Conservation (phyloP, 2,113 vertebrate genomes). For the Aphyosemion australe region DNA sequence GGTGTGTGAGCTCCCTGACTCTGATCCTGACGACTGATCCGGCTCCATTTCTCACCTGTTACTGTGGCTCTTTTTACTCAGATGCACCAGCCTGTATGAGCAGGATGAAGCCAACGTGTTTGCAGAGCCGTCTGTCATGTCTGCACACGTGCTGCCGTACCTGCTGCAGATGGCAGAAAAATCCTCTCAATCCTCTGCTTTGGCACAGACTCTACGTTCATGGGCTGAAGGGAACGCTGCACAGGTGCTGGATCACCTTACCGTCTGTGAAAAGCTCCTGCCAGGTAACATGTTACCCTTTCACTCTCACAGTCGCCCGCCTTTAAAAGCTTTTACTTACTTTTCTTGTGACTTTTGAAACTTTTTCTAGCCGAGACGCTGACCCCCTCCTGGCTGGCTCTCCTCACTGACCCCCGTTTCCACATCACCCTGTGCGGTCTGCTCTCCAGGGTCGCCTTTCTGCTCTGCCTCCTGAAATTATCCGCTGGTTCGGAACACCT, state of each 20-base stretch:
- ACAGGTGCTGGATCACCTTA: constrained; percentile 61
- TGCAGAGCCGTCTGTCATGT: constrained; percentile 82
- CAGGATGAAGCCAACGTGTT: constrained; percentile 87
- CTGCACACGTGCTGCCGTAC: constrained; percentile 74
- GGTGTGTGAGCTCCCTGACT: constrained; percentile 64
- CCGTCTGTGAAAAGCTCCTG: constrained; percentile 63
- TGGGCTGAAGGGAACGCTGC: constrained; percentile 74
- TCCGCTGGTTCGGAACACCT: constrained; percentile 44
- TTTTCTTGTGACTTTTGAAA: not conserved
- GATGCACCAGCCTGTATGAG: constrained; percentile 82
- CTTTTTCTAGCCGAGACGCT: constrained; percentile 51
- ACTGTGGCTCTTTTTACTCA: constrained; percentile 44
- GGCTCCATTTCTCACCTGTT: not conserved
- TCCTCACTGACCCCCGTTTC: constrained; percentile 76
- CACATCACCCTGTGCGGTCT: constrained; percentile 72
- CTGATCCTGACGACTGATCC: not conserved
- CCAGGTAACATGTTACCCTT: constrained; percentile 70
- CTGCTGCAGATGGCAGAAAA: constrained; percentile 73
- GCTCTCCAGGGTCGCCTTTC: constrained; percentile 72
- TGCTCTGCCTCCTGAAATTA: constrained; percentile 47
- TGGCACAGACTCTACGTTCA: constrained; percentile 48
- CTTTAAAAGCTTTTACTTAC: not conserved
- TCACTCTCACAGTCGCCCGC: not conserved
- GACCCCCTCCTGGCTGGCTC: constrained; percentile 69
- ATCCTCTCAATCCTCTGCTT: constrained; percentile 38